Conservation (phyloP, 2,113 vertebrate species). For the Gallinago paraguaiae region DNA sequence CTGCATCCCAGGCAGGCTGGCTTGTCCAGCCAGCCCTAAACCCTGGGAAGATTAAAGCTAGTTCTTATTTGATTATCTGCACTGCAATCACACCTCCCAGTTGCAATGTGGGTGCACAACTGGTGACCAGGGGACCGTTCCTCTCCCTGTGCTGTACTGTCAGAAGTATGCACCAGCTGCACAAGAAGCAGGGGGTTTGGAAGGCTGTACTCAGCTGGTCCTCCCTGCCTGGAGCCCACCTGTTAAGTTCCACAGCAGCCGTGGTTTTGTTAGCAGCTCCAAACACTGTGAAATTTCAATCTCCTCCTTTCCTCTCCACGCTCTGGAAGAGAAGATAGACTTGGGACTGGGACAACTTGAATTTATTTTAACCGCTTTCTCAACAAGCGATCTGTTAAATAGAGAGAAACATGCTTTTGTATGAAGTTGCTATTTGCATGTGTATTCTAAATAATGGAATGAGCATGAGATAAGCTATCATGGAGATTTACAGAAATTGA, state of each 20-base stretch:
- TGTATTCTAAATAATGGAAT: not conserved
- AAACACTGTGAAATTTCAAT: not conserved
- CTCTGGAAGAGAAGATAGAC: not conserved
- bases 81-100: not conserved
- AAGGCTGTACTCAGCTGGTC: not conserved
- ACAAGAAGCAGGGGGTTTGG: not conserved
- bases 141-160: not conserved
- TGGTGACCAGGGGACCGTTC: not conserved
- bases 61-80: not conserved
- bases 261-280: not conserved
- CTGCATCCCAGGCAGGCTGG: not conserved
- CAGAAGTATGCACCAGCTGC: rapidly evolving
- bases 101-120: not conserved
- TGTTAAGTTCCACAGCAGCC: not conserved
- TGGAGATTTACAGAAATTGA: not conserved
- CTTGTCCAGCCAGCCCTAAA: slow-evolving; percentile 9
- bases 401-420: not conserved
- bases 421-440: not conserved
- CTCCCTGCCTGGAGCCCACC: not conserved
- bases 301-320: not conserved
- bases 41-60: slow-evolving; percentile 9
- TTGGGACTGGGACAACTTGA: not conserved
- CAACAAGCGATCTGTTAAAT: not conserved
- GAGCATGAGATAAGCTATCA: not conserved
- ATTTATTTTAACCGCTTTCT: not conserved